Evolutionary conservation across 2,113 vertebrate species (phyloP), one percentile per base, ranked within the genome.

Genomic region (Scartelaos histophorus): DNA sequence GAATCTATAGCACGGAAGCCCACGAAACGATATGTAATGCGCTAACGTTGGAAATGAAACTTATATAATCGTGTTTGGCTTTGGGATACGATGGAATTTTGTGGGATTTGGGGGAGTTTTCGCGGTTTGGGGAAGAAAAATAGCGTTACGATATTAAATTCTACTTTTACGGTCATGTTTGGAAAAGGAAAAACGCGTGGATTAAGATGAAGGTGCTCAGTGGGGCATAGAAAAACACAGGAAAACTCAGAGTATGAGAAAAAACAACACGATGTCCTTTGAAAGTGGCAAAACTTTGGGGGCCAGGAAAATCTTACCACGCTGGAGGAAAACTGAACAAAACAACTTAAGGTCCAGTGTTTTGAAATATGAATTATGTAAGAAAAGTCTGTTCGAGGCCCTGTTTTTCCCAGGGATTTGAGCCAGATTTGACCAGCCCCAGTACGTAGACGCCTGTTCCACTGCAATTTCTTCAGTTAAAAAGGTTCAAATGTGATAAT

Each of bases 1-100:
- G 69, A 71, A 73, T 86, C 79, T 75, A 82, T 83, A 66, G 19
- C 68, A 56, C 64, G n/a, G 67, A 71, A 34, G 29, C 35, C 53
- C 35, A 46, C 22, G 24, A 56, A 73, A 65, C 51, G 6, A 25
- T 25, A 58, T 25, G 56, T 25, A 25, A 25, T 15, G 57, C 15
- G 13, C 25, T 15, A 29, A 29, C 13, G 57, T 25, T 29, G 9
- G 6, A 60, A 60, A 60, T 25, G 24, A 29, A 60, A 29, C 11
- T 60, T 60, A 25, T 13, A 29, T 60, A 60, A 60, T 25, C 57
- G 6, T 60, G 57, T 60, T 60, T 24, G 16, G 1, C 22, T 60
- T 60, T 60, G 1, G 34, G 24, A 60, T 60, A 16, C 15, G 57
- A 13, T 16, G 57, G 24, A 60, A 16, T 29, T 60, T 16, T 6